A percentile compares a stretch with the other conserved stretches of the same genome.
These are phyloP conservation scores for Diceros bicornis DNA, from an alignment of 2,797 vertebrate genomes.

Conservation along the genomic window DNA sequence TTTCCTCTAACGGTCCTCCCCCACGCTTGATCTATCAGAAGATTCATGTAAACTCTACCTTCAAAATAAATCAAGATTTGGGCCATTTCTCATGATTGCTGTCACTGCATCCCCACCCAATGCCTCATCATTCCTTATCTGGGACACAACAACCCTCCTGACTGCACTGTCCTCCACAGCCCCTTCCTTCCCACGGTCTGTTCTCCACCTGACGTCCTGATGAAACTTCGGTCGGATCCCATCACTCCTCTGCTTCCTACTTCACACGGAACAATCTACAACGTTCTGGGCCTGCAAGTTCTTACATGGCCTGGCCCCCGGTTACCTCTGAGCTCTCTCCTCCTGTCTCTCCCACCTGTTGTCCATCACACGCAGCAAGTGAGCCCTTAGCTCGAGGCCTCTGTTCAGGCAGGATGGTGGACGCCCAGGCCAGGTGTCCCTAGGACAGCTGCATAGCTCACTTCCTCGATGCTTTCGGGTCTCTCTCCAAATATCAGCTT, in stretches of 20 bases:
- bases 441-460: background rate
- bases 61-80: background rate
- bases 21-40: too few relatives aligned
- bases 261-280: background rate
- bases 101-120: fast-evolving
- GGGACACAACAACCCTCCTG: background rate
- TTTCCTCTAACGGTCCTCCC: background rate
- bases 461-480: background rate
- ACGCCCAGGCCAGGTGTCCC: background rate
- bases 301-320: fast-evolving
- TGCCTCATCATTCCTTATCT: fast-evolving
- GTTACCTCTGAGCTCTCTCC: background rate
- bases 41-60: background rate
- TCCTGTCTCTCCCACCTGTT: background rate
- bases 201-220: too few relatives aligned
- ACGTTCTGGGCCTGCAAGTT: background rate
- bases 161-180: too few relatives aligned
- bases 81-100: background rate
- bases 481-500: background rate
- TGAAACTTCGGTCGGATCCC: too few relatives aligned
- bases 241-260: too few relatives aligned
- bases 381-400: too few relatives aligned
- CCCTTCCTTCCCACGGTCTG: too few relatives aligned
- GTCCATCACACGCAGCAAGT: background rate
- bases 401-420: background rate